Base-by-base conservation (phyloP, 2,888 invertebrate species). In the Acleris laterana region DNA sequence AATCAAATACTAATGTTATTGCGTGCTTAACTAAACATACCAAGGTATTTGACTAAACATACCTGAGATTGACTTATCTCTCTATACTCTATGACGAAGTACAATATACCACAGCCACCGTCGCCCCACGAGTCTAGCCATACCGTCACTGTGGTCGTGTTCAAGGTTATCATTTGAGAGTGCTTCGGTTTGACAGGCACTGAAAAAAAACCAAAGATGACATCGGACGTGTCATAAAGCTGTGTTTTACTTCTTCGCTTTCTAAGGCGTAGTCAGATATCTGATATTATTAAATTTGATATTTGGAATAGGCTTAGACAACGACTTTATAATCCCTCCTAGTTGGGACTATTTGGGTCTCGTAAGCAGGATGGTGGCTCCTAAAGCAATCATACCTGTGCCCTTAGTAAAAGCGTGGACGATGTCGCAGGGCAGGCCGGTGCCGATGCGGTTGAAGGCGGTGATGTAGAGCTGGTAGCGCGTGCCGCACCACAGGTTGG, bases 121-220 rank as follows among this genome's bases (percentile, higher is more conserved):
- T 97, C 97, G 46, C 96, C 96, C 97, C 97, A 98, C 0, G 96
- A 96, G 84, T 97, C 97, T 72, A 98, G 86, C 95, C 97, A 97
- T 25, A 97, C 95, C 0, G 97, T 97, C 61, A 97, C 97, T 64
- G 97, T 96, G 0, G 97, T 97, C 0, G 97, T 96, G 83, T 97
- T 97, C 76, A 97, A 95, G 0, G 97, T 97, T 70, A 96, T 94
- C 94, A 96, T 95, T 82, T 96, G 96, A 0, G 96, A 95, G 77
- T 96, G 96, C 77, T 96, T 96, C 1, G 96, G 96, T 79, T 96
- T 96, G 3, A 96, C 95, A 0, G 96, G 96, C 16, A 96, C 95
- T 95, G 85, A 17, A 91, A 89, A 55, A 22, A 58, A 22, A 19
- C 7, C 11, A 32, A 3, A 9, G 32, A 32, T 9, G 2, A 32